These are phyloP conservation scores for Corythaixoides concolor DNA, from an alignment of 2,113 vertebrate species.

Conservation along the genomic window DNA sequence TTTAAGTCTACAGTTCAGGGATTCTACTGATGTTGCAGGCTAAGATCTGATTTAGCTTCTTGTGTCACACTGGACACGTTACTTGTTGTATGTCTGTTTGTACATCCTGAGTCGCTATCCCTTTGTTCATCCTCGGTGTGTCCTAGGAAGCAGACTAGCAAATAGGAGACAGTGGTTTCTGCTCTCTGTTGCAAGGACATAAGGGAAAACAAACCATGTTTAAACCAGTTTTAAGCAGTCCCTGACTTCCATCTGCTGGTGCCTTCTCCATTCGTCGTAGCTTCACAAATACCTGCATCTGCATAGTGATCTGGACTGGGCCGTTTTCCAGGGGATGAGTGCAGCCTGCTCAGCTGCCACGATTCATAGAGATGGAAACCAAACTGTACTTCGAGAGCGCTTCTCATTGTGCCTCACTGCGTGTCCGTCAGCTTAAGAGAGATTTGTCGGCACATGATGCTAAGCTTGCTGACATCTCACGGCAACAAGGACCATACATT, in stretches of 20 bases:
- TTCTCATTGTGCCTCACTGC: background rate
- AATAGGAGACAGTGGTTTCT: background rate
- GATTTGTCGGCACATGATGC: background rate
- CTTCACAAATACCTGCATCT: fast-evolving
- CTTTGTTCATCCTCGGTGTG: background rate
- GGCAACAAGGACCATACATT: background rate
- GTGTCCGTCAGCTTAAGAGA: background rate
- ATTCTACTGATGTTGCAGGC: background rate
- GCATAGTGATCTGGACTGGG: background rate
- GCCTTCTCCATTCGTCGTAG: background rate
- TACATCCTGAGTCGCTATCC: background rate
- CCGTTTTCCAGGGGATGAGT: background rate
- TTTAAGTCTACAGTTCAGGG: background rate
- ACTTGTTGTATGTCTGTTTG: background rate
- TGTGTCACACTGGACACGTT: background rate
- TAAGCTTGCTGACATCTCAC: background rate
- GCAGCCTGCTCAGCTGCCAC: background rate
- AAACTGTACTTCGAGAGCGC: background rate
- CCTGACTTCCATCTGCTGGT: background rate
- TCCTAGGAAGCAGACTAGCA: background rate
- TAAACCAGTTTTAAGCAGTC: background rate
- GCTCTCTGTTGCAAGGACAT: background rate
- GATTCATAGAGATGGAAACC: background rate
- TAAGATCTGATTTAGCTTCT: background rate
- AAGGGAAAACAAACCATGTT: background rate